Evolutionary conservation across 2,113 vertebrate genomes (phyloP).

Genomic region (Rallus limicola): DNA sequence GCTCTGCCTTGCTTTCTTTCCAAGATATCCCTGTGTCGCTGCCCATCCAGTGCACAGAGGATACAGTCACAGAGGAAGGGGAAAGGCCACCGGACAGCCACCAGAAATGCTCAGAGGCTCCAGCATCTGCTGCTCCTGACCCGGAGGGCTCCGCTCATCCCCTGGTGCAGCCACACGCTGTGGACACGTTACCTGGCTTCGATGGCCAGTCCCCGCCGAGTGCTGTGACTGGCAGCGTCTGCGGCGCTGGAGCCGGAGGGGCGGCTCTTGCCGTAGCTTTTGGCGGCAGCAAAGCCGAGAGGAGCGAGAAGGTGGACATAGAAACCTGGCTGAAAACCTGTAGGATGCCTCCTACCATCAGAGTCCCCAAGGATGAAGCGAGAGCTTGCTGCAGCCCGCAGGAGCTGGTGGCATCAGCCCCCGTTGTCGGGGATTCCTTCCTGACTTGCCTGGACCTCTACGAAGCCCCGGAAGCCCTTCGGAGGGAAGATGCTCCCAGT

Average conservation of each 20-base stretch:
- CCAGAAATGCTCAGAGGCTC: background rate
- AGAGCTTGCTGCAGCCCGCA: background rate
- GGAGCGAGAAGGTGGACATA: background rate
- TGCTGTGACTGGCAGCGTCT: rapidly evolving
- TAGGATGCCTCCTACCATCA: rapidly evolving
- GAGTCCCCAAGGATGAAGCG: background rate
- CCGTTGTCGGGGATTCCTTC: background rate
- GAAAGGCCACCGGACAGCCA: rapidly evolving
- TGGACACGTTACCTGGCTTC: background rate
- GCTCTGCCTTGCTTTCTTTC: background rate
- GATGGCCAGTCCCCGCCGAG: rapidly evolving
- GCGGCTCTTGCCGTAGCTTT: rapidly evolving
- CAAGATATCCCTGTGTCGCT: background rate
- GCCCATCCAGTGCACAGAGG: constrained; percentile 32
- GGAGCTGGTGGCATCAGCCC: rapidly evolving
- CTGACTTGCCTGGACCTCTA: background rate
- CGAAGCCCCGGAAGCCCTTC: rapidly evolving
- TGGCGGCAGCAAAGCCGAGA: background rate
- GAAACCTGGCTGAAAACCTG: background rate
- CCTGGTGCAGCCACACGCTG: rapidly evolving
- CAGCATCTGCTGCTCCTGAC: rapidly evolving
- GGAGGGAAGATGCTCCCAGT: background rate
- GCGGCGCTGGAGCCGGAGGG: rapidly evolving
- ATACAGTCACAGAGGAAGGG: rapidly evolving
- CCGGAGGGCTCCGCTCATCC: background rate